Evolutionary conservation across 2,797 vertebrate genomes (phyloP).

Genomic region (Macrochelys suwanniensis): DNA sequence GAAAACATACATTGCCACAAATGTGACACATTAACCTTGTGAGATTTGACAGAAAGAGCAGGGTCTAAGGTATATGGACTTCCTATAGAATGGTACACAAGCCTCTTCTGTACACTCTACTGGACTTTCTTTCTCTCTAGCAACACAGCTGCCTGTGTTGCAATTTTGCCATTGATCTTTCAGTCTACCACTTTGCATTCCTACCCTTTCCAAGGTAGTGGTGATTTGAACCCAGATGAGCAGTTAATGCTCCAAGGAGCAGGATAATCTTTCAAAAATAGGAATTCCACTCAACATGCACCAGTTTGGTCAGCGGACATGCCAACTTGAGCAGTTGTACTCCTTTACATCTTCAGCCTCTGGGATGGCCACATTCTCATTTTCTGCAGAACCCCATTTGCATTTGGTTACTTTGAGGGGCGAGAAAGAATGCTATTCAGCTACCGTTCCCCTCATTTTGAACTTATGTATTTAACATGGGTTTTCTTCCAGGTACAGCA

Average conservation of each 20-base stretch:
- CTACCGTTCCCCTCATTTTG: not conserved
- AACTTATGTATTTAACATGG: not conserved
- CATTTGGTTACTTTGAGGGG: not conserved
- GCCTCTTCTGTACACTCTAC: not conserved
- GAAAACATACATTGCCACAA: not conserved
- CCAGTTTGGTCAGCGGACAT: not conserved
- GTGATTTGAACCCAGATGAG: not conserved
- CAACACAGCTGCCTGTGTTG: not conserved
- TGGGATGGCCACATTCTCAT: not conserved
- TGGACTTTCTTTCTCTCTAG: not conserved
- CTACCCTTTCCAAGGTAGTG: not conserved
- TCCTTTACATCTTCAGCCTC: not conserved
- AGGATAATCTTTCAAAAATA: not conserved
- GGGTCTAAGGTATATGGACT: not conserved
- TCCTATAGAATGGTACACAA: not conserved
- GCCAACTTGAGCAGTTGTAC: not conserved
- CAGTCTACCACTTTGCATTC: not conserved
- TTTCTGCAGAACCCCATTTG: not conserved
- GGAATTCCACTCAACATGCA: not conserved
- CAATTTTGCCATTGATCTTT: conserved; percentile 11
- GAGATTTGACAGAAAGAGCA: not conserved
- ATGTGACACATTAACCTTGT: not conserved
- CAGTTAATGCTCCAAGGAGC: not conserved
- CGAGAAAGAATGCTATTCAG: not conserved
- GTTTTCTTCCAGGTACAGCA: not conserved